Evolutionary conservation across 2,113 vertebrate species (phyloP).

Genomic region (Thinocorus orbignyianus): DNA sequence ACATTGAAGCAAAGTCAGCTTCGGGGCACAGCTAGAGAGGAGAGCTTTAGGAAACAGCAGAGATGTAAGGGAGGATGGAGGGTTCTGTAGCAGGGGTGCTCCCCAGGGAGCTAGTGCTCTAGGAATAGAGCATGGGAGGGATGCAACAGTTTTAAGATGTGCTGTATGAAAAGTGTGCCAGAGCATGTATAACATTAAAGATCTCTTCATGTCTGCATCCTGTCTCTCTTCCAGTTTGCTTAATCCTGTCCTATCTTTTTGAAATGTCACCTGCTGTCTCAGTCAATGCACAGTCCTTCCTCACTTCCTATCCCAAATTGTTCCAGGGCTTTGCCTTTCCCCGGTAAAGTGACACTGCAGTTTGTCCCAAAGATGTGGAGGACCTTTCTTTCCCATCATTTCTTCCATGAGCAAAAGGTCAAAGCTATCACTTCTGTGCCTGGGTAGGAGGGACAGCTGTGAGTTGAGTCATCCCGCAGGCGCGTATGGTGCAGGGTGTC

Average conservation of each 20-base stretch:
- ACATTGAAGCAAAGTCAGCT: neutral
- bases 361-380: neutral
- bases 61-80: neutral
- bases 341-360: slow-evolving; percentile 12
- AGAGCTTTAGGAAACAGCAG: neutral
- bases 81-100: neutral
- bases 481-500: neutral
- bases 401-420: slow-evolving; percentile 56
- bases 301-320: slow-evolving; percentile 17
- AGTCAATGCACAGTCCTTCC: neutral
- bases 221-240: neutral
- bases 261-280: slow-evolving; percentile 27
- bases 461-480: neutral
- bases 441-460: slow-evolving; percentile 17
- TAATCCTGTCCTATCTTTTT: slow-evolving; percentile 26
- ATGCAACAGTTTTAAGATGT: neutral
- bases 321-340: neutral
- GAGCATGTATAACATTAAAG: neutral
- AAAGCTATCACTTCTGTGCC: slow-evolving; percentile 18
- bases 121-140: neutral
- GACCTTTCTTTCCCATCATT: slow-evolving; percentile 24
- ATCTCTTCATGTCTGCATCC: neutral
- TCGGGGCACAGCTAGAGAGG: neutral
- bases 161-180: neutral
- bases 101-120: neutral